Evolutionary conservation across 92 coral and sea anemone species (phyloP).

Genomic region (Palythoa heliodiscus): DNA sequence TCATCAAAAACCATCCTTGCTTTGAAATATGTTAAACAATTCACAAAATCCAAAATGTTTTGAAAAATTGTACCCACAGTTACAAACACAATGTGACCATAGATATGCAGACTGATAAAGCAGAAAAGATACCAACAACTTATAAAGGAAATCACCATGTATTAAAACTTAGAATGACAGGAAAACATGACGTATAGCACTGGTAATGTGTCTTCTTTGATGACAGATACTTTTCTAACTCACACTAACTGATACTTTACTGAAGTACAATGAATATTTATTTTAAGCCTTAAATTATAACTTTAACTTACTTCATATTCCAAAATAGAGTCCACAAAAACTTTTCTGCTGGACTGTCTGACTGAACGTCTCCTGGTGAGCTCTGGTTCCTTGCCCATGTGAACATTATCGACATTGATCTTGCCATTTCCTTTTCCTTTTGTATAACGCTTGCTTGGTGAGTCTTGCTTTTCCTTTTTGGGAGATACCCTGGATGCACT

Average conservation of each 20-base stretch:
- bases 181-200: no score
- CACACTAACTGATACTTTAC: no score
- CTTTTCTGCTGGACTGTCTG: constrained; percentile 76
- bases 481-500: constrained; percentile 12
- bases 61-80: no score
- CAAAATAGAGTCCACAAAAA: constrained; percentile 52
- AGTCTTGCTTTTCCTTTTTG: constrained; percentile 24
- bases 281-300: no score
- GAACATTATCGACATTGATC: constrained; percentile 71
- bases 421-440: constrained; percentile 65
- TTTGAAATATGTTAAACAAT: no score
- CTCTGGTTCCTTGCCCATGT: constrained; percentile 79
- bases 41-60: no score
- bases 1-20: no score
- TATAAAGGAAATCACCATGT: no score
- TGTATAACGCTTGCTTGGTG: constrained; percentile 56
- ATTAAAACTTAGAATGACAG: no score
- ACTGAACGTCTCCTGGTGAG: constrained; percentile 85
- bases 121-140: not conserved
- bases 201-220: no score
- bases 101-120: not conserved
- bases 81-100: not conserved
- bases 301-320: constrained; percentile 25
- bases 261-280: no score
- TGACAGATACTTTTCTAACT: no score